Conservation (phyloP, 2,888 invertebrate species). For the Azorinus chamasolen region DNA sequence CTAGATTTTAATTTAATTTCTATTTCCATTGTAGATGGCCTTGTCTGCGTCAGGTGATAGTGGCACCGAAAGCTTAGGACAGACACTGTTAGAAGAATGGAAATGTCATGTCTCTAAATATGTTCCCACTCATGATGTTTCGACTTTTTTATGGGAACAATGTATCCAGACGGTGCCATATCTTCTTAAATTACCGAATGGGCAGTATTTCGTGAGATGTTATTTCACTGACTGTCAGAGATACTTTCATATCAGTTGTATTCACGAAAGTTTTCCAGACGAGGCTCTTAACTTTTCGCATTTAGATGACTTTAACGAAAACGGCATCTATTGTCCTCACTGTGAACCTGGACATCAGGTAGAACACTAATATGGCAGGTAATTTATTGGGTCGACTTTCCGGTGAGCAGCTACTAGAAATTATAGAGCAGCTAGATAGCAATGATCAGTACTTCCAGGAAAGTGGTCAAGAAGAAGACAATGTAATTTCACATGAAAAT, state of each 20-base stretch:
- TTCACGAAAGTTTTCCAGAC: background rate
- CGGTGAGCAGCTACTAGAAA: background rate
- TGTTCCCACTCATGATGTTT: background rate
- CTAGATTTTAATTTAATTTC: no score
- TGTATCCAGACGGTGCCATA: background rate
- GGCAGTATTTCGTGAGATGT: background rate
- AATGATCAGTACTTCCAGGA: background rate
- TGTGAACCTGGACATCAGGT: background rate
- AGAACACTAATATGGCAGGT: constrained; percentile 4
- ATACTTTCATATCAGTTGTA: background rate
- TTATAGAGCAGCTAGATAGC: constrained; percentile 8
- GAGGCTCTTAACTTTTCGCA: background rate
- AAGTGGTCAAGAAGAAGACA: background rate
- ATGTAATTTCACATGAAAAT: background rate
- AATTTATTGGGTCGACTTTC: background rate
- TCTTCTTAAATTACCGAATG: background rate
- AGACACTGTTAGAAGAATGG: constrained; percentile 7
- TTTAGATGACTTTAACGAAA: background rate
- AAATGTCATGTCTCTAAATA: constrained; percentile 14
- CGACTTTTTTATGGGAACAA: background rate
- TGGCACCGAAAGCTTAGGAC: constrained; percentile 4
- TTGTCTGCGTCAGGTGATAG: constrained; percentile 4
- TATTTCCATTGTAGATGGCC: no score
- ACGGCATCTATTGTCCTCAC: background rate
- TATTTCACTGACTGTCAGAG: background rate